phyloP scores from a whole-genome alignment of 2,797 vertebrate species.

The Eidolon dupreanum region DNA sequence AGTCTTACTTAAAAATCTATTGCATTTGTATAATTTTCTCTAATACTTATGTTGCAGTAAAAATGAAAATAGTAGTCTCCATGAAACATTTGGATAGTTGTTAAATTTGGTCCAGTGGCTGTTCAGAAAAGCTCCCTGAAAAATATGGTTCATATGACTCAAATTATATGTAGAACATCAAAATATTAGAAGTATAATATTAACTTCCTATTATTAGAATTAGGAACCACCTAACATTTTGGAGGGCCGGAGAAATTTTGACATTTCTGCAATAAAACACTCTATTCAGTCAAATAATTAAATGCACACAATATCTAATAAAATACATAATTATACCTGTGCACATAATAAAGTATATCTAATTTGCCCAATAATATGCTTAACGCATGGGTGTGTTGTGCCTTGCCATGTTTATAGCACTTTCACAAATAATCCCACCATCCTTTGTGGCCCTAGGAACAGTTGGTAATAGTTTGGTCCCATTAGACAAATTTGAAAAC shows the following conservation, averaged over 20 bases:
- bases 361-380: neutral
- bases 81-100: neutral
- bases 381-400: neutral
- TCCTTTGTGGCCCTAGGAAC: neutral
- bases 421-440: neutral
- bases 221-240: neutral
- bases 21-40: neutral
- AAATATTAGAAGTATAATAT: neutral
- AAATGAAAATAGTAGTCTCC: neutral
- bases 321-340: neutral
- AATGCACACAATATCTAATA: neutral
- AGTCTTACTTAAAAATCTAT: neutral
- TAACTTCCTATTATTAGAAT: neutral
- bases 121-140: neutral
- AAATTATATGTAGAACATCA: neutral
- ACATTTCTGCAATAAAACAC: neutral
- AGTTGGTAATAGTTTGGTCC: neutral
- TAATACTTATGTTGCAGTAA: neutral
- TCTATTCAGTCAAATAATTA: neutral
- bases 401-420: fast-evolving
- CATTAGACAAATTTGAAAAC: neutral
- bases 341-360: neutral
- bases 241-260: neutral
- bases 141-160: neutral
- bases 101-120: neutral